Conservation (phyloP, 2,113 vertebrate species). For the Ancistrus triradiatus region DNA sequence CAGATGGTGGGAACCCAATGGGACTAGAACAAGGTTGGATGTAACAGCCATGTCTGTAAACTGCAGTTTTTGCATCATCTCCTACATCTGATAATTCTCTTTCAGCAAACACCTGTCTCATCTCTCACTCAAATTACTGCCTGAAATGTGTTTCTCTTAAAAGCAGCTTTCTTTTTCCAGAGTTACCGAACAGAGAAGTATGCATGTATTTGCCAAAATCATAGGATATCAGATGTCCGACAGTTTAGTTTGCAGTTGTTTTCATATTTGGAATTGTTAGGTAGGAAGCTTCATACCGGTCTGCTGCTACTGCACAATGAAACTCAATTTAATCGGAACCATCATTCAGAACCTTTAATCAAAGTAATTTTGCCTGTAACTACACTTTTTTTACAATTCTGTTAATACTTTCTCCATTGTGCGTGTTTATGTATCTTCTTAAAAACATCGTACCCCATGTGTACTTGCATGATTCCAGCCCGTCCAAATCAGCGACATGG, state of each 20-base stretch:
- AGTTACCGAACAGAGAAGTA: constrained; percentile 8
- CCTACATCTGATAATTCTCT: background rate
- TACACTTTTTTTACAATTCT: too few relatives aligned
- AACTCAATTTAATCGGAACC: too few relatives aligned
- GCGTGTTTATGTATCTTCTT: too few relatives aligned
- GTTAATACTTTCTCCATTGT: too few relatives aligned
- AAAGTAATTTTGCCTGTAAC: too few relatives aligned
- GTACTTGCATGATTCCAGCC: too few relatives aligned
- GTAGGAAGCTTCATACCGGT: background rate
- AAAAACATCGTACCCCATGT: too few relatives aligned
- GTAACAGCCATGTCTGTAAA: background rate
- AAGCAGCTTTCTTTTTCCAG: constrained; percentile 11
- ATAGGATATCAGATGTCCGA: background rate
- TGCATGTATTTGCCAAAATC: constrained; percentile 3
- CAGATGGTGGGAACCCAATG: too few relatives aligned
- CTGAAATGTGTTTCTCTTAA: constrained; percentile 14
- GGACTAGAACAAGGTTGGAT: too few relatives aligned
- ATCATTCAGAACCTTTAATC: too few relatives aligned
- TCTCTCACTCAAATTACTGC: constrained; percentile 7
- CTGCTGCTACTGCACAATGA: too few relatives aligned
- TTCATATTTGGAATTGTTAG: constrained; percentile 1
- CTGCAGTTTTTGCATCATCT: constrained; percentile 11
- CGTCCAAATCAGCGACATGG: too few relatives aligned
- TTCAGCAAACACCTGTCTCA: constrained; percentile 8
- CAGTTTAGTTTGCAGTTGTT: background rate